These are phyloP conservation scores for Taenioides sp. DNA, from an alignment of 2,797 vertebrate species.

Conservation along the genomic window DNA sequence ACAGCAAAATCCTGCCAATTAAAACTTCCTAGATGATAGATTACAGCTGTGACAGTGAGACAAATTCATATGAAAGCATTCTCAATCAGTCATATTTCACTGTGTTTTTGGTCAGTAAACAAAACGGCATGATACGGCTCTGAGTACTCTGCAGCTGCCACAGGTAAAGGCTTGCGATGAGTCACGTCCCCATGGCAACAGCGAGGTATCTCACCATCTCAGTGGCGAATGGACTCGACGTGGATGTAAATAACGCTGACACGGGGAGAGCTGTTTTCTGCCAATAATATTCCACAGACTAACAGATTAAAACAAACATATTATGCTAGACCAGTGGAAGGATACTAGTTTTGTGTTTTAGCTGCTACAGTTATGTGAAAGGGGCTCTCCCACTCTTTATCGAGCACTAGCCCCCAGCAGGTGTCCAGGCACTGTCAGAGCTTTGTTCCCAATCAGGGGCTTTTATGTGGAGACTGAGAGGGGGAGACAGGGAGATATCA, in stretches of 20 bases:
- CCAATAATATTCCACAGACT: slow-evolving; percentile 19
- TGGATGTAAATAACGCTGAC: slow-evolving; percentile 64
- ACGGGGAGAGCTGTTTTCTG: slow-evolving; percentile 28
- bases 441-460: slow-evolving; percentile 68
- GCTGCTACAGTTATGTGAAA: background rate
- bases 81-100: slow-evolving; percentile 15
- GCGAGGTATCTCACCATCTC: slow-evolving; percentile 69
- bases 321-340: background rate
- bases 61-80: slow-evolving; percentile 21
- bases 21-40: background rate
- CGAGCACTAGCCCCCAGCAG: slow-evolving; percentile 51
- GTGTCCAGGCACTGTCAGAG: slow-evolving; percentile 63
- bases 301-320: slow-evolving; percentile 5
- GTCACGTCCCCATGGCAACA: slow-evolving; percentile 80
- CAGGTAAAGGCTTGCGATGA: slow-evolving; percentile 76
- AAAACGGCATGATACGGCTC: slow-evolving; percentile 68
- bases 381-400: slow-evolving; percentile 28
- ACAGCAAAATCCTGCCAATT: slow-evolving; percentile 4
- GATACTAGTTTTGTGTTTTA: slow-evolving; percentile 3
- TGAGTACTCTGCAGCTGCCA: slow-evolving; percentile 72
- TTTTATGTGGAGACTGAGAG: slow-evolving; percentile 73
- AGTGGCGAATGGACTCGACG: slow-evolving; percentile 45
- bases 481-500: slow-evolving; percentile 53
- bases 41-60: slow-evolving; percentile 3
- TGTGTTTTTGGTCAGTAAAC: slow-evolving; percentile 62